A percentile compares a stretch with the other conserved stretches of the same genome.
phyloP scores from a whole-genome alignment of 2,888 invertebrate species.

The Thymelicus acteon region DNA sequence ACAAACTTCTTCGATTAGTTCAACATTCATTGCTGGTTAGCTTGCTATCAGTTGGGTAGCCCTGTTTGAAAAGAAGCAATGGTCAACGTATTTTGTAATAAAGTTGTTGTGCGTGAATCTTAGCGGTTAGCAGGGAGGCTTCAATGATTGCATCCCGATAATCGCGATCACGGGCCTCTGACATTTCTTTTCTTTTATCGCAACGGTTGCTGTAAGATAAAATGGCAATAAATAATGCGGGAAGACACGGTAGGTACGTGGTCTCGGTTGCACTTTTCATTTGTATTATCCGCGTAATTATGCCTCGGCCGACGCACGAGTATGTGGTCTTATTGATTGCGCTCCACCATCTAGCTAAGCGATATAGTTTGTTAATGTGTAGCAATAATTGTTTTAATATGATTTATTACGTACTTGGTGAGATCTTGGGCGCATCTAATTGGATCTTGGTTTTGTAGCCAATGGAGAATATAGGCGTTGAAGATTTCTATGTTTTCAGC shows the following conservation, averaged over 20 bases:
- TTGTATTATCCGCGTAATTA: constrained; percentile 78
- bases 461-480: neutral
- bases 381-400: constrained; percentile 59
- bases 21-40: constrained; percentile 50
- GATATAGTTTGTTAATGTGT: constrained; percentile 66
- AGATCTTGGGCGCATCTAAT: constrained; percentile 39
- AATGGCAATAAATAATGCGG: constrained; percentile 79
- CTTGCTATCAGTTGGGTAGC: neutral
- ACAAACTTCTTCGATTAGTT: neutral
- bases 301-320: constrained; percentile 59
- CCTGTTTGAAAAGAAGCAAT: constrained; percentile 43
- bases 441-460: constrained; percentile 25
- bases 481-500: neutral
- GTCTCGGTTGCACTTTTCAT: constrained; percentile 75
- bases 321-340: constrained; percentile 63
- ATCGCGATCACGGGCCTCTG: constrained; percentile 77
- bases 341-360: constrained; percentile 52
- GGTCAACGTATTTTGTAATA: constrained; percentile 43
- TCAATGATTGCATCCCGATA: constrained; percentile 77
- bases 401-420: constrained; percentile 55
- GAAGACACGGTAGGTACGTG: constrained; percentile 70
- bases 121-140: constrained; percentile 55
- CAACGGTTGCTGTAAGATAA: constrained; percentile 77
- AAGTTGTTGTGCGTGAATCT: constrained; percentile 37
- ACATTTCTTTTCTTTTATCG: constrained; percentile 83